Conservation (phyloP, 2,888 invertebrate species). For the Gisinianus flammeolus region DNA sequence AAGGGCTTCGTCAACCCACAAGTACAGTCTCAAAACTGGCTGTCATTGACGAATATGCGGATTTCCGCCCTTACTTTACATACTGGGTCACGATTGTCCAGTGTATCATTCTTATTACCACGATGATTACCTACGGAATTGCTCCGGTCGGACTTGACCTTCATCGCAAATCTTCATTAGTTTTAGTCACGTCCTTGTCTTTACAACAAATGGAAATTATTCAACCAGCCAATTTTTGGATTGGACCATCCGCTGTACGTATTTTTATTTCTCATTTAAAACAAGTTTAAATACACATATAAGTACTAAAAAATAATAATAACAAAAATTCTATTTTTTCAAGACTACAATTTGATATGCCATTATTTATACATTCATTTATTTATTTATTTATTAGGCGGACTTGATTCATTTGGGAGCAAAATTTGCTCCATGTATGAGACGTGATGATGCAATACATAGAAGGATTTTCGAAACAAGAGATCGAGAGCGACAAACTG, state of each 20-base stretch:
- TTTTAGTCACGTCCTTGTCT: conserved; percentile 89
- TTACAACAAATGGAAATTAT: conserved; percentile 91
- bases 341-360: too few species aligned
- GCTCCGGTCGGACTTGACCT: conserved; percentile 91
- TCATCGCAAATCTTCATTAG: conserved; percentile 79
- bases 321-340: too few species aligned
- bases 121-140: conserved; percentile 86
- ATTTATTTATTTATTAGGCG: conserved; percentile 66
- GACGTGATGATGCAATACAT: conserved; percentile 86
- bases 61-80: conserved; percentile 96
- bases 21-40: conserved; percentile 48
- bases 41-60: conserved; percentile 79
- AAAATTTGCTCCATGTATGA: conserved; percentile 98
- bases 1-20: conserved; percentile 58
- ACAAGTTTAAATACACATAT: too few species aligned
- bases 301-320: too few species aligned
- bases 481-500: conserved; percentile 87
- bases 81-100: conserved; percentile 98
- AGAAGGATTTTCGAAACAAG: conserved; percentile 86
- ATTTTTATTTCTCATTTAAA: too few species aligned
- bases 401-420: conserved; percentile 97
- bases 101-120: conserved; percentile 85
- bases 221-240: conserved; percentile 97
- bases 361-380: not conserved
- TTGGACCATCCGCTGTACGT: conserved; percentile 86